Evolutionary conservation across 2,113 vertebrate genomes (phyloP).

Genomic region (Gymnarchus niloticus): DNA sequence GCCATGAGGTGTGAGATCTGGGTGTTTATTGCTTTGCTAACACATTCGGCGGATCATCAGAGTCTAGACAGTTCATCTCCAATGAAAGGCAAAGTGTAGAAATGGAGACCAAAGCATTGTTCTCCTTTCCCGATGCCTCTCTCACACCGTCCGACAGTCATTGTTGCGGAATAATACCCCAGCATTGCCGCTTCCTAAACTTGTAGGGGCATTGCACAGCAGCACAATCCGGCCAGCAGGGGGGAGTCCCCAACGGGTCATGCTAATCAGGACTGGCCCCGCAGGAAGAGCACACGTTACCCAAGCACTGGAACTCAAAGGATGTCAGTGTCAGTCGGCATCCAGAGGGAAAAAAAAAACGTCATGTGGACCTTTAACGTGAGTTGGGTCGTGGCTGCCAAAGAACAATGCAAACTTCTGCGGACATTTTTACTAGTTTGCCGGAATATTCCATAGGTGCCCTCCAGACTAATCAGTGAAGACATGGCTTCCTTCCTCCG

Average conservation of each 20-base stretch:
- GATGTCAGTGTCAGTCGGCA: conserved; percentile 58
- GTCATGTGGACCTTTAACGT: not conserved
- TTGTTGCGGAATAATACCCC: conserved; percentile 60
- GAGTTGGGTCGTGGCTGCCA: not conserved
- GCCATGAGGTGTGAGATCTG: conserved; percentile 17
- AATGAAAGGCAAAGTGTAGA: conserved; percentile 46
- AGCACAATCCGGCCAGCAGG: conserved; percentile 37
- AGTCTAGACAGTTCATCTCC: conserved; percentile 52
- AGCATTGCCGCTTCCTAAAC: conserved; percentile 54
- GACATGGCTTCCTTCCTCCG: not conserved
- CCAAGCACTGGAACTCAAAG: conserved; percentile 41
- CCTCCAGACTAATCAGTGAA: not conserved
- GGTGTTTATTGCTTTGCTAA: conserved; percentile 19
- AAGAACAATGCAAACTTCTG: not conserved
- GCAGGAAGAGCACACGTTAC: conserved; percentile 24
- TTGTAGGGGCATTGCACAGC: conserved; percentile 41
- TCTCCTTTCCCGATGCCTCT: conserved; percentile 40
- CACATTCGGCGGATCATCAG: conserved; percentile 43
- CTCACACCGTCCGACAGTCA: conserved; percentile 47
- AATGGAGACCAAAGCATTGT: conserved; percentile 41
- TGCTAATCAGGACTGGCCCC: conserved; percentile 45
- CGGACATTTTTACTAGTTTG: not conserved
- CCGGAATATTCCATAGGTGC: not conserved
- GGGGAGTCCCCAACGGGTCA: conserved; percentile 45
- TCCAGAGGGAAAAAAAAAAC: conserved; percentile 22